Evolutionary conservation across 2,113 vertebrate species (phyloP).

Genomic region (Connochaetes taurinus): DNA sequence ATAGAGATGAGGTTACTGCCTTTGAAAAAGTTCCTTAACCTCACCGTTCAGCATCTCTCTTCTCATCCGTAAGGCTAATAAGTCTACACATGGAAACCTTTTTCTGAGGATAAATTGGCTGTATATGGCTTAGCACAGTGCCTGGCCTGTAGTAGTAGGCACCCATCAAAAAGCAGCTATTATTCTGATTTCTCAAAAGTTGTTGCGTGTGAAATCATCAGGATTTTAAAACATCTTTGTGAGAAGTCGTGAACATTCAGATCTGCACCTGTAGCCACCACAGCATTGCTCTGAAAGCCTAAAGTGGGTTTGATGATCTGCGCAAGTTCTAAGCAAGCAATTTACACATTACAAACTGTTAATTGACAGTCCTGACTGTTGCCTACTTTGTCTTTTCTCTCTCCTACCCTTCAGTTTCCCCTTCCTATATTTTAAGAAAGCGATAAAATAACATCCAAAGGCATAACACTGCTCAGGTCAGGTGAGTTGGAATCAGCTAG

Average conservation of each 20-base stretch:
- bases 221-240: background rate
- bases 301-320: rapidly evolving
- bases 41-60: background rate
- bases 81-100: background rate
- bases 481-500: background rate
- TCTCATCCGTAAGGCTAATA: rapidly evolving
- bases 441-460: too few species aligned
- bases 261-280: rapidly evolving
- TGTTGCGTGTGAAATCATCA: rapidly evolving
- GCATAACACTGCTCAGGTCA: background rate
- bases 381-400: background rate
- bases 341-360: rapidly evolving
- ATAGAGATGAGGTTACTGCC: background rate
- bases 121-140: background rate
- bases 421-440: background rate
- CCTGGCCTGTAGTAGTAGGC: background rate
- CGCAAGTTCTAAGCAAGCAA: background rate
- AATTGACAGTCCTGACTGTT: background rate
- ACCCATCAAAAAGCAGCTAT: rapidly evolving
- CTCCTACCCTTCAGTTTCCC: background rate
- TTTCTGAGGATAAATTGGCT: background rate
- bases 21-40: background rate
- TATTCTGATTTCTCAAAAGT: background rate
- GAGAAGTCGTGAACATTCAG: background rate
- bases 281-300: too few species aligned